Base-by-base conservation (phyloP, 2,797 vertebrate genomes). In the Sciurus carolinensis region DNA sequence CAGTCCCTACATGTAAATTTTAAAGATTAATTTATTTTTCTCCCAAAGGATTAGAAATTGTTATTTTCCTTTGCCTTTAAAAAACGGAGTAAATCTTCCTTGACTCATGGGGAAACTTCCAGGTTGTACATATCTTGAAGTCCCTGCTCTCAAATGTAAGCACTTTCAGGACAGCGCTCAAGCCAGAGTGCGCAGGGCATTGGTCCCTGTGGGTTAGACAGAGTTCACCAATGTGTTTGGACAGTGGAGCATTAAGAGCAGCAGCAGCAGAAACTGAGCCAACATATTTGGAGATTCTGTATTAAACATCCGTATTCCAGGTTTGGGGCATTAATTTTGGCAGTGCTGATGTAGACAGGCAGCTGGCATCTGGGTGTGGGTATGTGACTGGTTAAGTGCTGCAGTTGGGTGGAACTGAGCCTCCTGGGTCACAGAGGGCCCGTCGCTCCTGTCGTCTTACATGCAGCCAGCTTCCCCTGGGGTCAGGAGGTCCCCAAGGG, bases 301-400 rank as follows among this genome's bases (percentile, higher is more conserved):
- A 39, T 89, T 62, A 67, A 84, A 94, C 89, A 24, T 22, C 24
- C 28, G 69, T 44, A 66, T 91, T 62, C 67, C 9, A 84, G 52
- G 17, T 76, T 92, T 88, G 28, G 77, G 57, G 75, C 36, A 36
- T 36, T 36, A 36, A 36, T 36, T 39, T 39, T 39, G 39, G 39
- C 39, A 39, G 39, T n/a, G 93, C 67, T 18, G 1, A 17, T 71
- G 33, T 80, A 28, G 36, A 73, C 13, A 64, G 8, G 4, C 0
- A 33, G 36, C 42, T 42, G 10, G 18, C 6, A 1, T 67, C 18
- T 0, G 0, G 15, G 7, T 4, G 5, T 30, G n/a, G 11, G 28
- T 14, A 5, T 0, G 0, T 17, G 42, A n/a, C n/a, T 22, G 15
- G 66, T 5, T n/a, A 6, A 28, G 8, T 7, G 5, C 54, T 42